Percentiles rank a stretch among this genome's conserved stretches.
phyloP scores from a whole-genome alignment of 2,797 vertebrate species.

The Notolabrus celidotus region DNA sequence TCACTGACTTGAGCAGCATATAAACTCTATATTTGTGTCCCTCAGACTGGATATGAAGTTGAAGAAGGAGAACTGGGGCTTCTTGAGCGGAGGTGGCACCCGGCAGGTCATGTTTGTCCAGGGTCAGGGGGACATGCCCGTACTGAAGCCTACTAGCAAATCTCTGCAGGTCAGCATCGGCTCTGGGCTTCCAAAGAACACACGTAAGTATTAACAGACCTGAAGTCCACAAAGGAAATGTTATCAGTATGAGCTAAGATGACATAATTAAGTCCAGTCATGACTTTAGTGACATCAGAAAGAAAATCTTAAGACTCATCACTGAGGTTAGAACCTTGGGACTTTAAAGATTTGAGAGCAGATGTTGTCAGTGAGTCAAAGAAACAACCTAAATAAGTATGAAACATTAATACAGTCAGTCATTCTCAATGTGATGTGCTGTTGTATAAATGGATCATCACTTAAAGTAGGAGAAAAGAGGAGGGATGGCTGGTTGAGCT shows the following conservation, averaged over 20 bases:
- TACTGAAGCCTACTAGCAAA: conserved; percentile 94
- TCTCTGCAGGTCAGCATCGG: conserved; percentile 97
- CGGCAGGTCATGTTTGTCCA: conserved; percentile 93
- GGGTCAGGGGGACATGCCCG: conserved; percentile 89
- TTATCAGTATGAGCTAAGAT: not conserved
- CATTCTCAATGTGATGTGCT: no score
- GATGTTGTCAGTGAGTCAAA: no score
- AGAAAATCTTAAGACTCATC: no score
- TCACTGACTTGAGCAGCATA: not conserved
- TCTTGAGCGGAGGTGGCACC: conserved; percentile 91
- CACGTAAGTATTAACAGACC: conserved; percentile 88
- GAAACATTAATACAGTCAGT: no score
- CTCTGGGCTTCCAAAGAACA: conserved; percentile 94
- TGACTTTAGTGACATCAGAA: not conserved
- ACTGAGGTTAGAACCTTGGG: not conserved
- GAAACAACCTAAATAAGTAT: no score
- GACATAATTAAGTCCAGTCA: not conserved
- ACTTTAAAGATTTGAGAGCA: no score
- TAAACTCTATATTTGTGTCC: not conserved
- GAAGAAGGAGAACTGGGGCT: conserved; percentile 98
- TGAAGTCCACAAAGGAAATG: not conserved
- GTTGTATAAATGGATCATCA: no score
- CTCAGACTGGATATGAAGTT: conserved; percentile 95
- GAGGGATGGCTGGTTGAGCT: no score
- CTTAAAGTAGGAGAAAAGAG: no score